Conservation (phyloP, 2,797 vertebrate genomes). For the Cossypha caffra region DNA sequence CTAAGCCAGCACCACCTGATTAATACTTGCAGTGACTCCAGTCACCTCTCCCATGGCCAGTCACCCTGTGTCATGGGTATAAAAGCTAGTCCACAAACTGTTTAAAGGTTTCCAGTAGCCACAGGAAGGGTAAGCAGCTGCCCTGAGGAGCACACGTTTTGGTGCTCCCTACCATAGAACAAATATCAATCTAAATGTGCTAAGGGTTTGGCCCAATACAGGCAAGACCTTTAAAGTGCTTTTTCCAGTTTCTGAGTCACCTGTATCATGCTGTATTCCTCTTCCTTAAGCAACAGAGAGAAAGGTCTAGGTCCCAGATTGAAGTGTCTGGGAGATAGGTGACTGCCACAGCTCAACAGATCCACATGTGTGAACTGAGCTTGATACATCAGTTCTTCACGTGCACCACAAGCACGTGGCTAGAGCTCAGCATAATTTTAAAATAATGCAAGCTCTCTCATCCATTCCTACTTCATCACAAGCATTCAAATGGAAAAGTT, state of each 20-base stretch:
- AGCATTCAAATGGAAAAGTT: not conserved
- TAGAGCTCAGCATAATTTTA: not conserved
- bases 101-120: not conserved
- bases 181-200: not conserved
- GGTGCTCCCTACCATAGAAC: not conserved
- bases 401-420: not conserved
- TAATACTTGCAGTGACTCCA: not conserved
- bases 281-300: not conserved
- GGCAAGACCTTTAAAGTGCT: not conserved
- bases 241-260: not conserved
- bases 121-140: not conserved
- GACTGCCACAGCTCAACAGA: not conserved
- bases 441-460: not conserved
- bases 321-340: not conserved
- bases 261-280: not conserved
- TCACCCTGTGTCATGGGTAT: not conserved
- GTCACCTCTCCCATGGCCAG: not conserved
- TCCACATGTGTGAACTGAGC: not conserved
- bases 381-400: not conserved
- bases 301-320: not conserved
- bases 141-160: not conserved
- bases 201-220: not conserved
- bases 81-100: not conserved
- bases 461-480: not conserved
- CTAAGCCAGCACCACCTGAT: not conserved